Percentiles rank a stretch among this genome's conserved stretches.
phyloP scores from a whole-genome alignment of 2,888 invertebrate species.

The Drosophila affinis region DNA sequence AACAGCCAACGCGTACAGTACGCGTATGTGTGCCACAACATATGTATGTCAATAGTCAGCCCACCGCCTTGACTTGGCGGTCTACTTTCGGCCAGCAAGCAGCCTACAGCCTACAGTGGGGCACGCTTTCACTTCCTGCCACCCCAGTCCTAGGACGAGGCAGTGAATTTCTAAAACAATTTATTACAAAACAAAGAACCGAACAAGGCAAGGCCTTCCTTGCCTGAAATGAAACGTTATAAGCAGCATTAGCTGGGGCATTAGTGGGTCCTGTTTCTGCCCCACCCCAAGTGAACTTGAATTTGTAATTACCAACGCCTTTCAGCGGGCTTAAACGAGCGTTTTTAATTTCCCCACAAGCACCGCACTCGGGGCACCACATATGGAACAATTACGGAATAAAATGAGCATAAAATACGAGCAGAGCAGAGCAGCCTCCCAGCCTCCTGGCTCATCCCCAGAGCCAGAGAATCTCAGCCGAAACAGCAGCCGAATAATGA shows the following conservation, averaged over 20 bases:
- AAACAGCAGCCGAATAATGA: constrained; percentile 7
- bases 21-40: constrained; percentile 40
- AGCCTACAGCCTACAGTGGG: no score
- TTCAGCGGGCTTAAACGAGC: constrained; percentile 44
- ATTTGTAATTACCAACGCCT: constrained; percentile 74
- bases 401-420: constrained; percentile 58
- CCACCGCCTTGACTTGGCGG: constrained; percentile 45
- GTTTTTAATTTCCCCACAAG: constrained; percentile 58
- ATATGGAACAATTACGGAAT: constrained; percentile 34
- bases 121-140: constrained; percentile 34
- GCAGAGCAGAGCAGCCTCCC: constrained; percentile 40
- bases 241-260: constrained; percentile 44
- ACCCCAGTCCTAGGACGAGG: neutral
- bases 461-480: neutral
- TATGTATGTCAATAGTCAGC: constrained; percentile 73
- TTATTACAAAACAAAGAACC: constrained; percentile 64
- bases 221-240: constrained; percentile 26
- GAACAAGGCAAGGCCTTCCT: neutral
- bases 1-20: constrained; percentile 1
- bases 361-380: constrained; percentile 8
- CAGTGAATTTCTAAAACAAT: constrained; percentile 70
- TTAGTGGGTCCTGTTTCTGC: neutral
- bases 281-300: constrained; percentile 63
- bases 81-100: constrained; percentile 67
- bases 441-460: constrained; percentile 7